Evolutionary conservation across 2,888 invertebrate species (phyloP).

Genomic region (Stenichneumon culpator): DNA sequence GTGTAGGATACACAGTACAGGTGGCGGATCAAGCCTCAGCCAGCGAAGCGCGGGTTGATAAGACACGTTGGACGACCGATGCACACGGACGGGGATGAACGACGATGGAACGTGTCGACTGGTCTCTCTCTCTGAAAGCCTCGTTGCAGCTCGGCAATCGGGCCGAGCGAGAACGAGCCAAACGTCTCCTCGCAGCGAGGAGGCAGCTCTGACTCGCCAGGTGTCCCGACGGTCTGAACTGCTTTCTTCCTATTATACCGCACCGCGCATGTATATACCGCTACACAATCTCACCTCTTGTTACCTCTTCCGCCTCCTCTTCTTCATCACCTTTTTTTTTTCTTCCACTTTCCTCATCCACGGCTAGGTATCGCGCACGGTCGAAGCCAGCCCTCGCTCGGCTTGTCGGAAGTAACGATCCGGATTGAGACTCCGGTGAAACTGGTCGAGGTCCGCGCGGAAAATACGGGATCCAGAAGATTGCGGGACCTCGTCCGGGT

Average conservation of each 20-base stretch:
- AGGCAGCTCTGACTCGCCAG: conserved; percentile 53
- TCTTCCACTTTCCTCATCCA: conserved; percentile 29
- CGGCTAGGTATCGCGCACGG: conserved; percentile 36
- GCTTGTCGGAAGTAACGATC: conserved; percentile 53
- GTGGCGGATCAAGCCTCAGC: conserved; percentile 61
- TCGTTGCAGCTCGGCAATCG: conserved; percentile 47
- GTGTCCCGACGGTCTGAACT: conserved; percentile 60
- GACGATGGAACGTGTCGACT: conserved; percentile 62
- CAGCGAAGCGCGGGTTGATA: conserved; percentile 66
- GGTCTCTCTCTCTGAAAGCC: conserved; percentile 30
- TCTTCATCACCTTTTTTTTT: conserved; percentile 13
- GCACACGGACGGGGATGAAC: conserved; percentile 37
- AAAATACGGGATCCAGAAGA: conserved; percentile 9
- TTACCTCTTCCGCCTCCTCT: neutral
- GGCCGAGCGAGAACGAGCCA: conserved; percentile 39
- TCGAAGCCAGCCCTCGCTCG: conserved; percentile 33
- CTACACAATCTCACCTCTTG: conserved; percentile 20
- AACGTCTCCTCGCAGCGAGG: conserved; percentile 49
- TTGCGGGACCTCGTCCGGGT: neutral
- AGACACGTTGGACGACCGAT: conserved; percentile 69
- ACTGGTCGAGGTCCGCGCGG: conserved; percentile 45
- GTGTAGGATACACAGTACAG: conserved; percentile 27
- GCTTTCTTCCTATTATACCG: conserved; percentile 56
- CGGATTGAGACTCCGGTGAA: conserved; percentile 59
- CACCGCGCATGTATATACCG: conserved; percentile 20